Base-by-base conservation (phyloP, 2,113 vertebrate genomes). In the Anser cygnoides region DNA sequence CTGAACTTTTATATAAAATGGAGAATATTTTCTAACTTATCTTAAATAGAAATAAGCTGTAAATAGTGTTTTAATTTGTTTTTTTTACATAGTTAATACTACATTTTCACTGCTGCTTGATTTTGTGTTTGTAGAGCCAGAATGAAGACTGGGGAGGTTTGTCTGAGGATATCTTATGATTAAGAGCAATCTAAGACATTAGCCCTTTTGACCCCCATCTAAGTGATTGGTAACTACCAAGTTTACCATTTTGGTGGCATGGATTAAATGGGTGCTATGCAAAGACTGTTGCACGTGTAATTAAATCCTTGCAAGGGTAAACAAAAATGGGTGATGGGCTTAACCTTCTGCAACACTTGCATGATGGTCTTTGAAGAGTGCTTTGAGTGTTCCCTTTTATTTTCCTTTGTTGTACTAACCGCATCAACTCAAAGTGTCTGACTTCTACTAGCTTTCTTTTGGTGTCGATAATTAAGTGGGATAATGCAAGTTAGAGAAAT, bases 131-230 rank as follows among this genome's bases (percentile, higher is more conserved):
- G 72, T 99, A 99, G 99, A 99, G 98, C 98, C 99, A 99, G 98
- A 99, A 97, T 98, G 99, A 99, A 98, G 99, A 99, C 98, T 99
- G 99, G 99, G 99, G 99, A 97, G 98, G 99, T 99, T 99, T 99
- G 98, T 98, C 98, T 98, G 99, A 99, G 98, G 99, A 99, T 98
- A 97, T 99, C 98, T 99, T 99, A 98, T 99, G 99, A 98, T 97
- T 98, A 98, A 97, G 97, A 97, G 92, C 98, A 98, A 96, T 98
- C 98, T 98, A 98, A 97, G 98, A 95, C 97, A 97, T 98, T 98
- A 98, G 97, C 95, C 96, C 84, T 94, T 97, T 97, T 98, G 97
- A 94, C 92, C 93, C 97, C 97, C 98, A 96, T 96, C 98, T 97
- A 98, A 97, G 97, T 96, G 91, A 95, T 98, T 98, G 99, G 99